These are phyloP conservation scores for Caerostris darwini DNA, from an alignment of 1,140 invertebrate species.

Conservation along the genomic window DNA sequence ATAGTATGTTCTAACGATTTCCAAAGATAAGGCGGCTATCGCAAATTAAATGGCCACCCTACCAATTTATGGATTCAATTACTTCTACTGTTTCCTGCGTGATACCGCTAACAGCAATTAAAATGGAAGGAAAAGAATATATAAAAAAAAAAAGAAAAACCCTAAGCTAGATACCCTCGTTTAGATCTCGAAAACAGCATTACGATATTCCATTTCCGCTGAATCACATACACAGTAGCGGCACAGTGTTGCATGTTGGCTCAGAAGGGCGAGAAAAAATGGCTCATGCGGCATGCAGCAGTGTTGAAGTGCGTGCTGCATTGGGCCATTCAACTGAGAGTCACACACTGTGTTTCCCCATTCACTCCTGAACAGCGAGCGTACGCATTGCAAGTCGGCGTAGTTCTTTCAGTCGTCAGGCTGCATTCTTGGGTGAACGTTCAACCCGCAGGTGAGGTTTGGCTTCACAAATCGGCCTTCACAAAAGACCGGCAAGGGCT, in stretches of 20 bases:
- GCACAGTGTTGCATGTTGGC: not conserved
- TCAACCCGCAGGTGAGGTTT: slow-evolving; percentile 34
- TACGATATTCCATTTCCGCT: not conserved
- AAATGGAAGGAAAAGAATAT: too few relatives aligned
- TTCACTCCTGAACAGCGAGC: not conserved
- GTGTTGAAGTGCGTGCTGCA: not conserved
- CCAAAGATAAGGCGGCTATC: too few relatives aligned
- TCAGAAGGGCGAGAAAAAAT: not conserved
- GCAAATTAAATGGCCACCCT: too few relatives aligned
- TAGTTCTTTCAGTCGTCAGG: slow-evolving; percentile 4
- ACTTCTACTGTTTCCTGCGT: too few relatives aligned
- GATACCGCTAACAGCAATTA: too few relatives aligned
- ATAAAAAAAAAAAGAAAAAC: too few relatives aligned
- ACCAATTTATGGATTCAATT: too few relatives aligned
- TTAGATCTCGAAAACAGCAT: too few relatives aligned
- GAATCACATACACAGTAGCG: not conserved
- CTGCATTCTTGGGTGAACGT: slow-evolving; percentile 64
- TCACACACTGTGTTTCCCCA: not conserved
- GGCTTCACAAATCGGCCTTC: slow-evolving; percentile 41
- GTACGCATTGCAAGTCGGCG: not conserved
- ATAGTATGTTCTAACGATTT: too few relatives aligned
- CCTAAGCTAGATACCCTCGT: too few relatives aligned
- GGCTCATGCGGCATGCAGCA: not conserved
- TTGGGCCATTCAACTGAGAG: not conserved
- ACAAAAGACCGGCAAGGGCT: not conserved